These are phyloP conservation scores for Euplexia lucipara DNA, from an alignment of 2,888 invertebrate genomes.

Conservation along the genomic window DNA sequence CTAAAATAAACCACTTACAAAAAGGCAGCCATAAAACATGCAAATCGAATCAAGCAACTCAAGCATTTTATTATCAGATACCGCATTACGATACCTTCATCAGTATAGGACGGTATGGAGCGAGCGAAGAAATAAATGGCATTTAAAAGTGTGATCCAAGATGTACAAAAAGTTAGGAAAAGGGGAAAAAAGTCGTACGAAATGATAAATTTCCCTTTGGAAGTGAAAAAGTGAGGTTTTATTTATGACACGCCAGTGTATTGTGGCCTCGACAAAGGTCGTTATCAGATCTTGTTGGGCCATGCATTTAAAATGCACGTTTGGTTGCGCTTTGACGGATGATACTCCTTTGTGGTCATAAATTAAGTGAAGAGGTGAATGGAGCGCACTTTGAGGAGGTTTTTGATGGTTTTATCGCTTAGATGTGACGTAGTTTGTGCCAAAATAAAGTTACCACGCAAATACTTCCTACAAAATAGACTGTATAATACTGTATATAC, in stretches of 20 bases:
- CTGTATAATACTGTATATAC: too few relatives aligned
- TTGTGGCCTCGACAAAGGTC: conserved; percentile 78
- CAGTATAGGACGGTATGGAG: conserved; percentile 83
- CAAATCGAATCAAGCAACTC: conserved; percentile 83
- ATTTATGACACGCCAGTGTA: conserved; percentile 86
- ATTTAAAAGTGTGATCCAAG: conserved; percentile 89
- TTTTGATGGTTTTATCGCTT: conserved; percentile 63
- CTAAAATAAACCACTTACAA: conserved; percentile 66
- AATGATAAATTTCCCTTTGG: conserved; percentile 88
- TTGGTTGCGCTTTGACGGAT: conserved; percentile 76
- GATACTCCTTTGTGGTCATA: conserved; percentile 64
- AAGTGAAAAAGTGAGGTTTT: conserved; percentile 87
- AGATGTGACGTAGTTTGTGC: conserved; percentile 19
- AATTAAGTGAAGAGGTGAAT: conserved; percentile 60
- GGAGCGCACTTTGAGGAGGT: conserved; percentile 67
- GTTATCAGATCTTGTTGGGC: conserved; percentile 85
- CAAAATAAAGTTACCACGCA: conserved; percentile 10
- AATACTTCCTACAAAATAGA: conserved; percentile 9
- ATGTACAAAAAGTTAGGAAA: conserved; percentile 85
- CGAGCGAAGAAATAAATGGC: conserved; percentile 87
- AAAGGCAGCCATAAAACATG: conserved; percentile 75
- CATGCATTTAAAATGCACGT: conserved; percentile 80
- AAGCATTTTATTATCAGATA: conserved; percentile 87
- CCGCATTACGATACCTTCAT: conserved; percentile 87
- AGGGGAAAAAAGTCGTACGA: conserved; percentile 83